Conservation (phyloP, 2,797 vertebrate species). For the Rhinichthys osculus region DNA sequence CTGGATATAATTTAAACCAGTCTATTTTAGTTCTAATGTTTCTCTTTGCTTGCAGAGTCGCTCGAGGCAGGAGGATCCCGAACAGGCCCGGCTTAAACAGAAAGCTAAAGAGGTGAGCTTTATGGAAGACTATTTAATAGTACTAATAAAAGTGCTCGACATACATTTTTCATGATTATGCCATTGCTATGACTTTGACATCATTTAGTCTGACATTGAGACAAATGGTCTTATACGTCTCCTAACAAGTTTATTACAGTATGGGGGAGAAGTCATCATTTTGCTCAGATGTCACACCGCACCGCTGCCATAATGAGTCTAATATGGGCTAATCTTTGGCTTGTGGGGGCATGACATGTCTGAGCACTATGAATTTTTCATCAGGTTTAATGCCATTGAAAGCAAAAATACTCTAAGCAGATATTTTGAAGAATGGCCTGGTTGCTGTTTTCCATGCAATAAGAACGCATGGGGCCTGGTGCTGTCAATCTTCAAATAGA, state of each 20-base stretch:
- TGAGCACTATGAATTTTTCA: conserved; percentile 25
- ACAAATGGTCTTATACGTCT: conserved; percentile 40
- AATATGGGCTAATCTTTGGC: conserved; percentile 28
- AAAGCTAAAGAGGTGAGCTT: conserved; percentile 93
- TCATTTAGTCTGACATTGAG: conserved; percentile 53
- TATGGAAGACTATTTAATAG: conserved; percentile 37
- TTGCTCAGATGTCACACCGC: conserved; percentile 34
- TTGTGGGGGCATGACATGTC: neutral
- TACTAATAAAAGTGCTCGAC: conserved; percentile 40
- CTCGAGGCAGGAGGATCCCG: conserved; percentile 94
- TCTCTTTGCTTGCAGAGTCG: conserved; percentile 81
- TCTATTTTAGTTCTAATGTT: conserved; percentile 37
- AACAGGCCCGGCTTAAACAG: conserved; percentile 92
- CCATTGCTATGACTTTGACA: conserved; percentile 39
- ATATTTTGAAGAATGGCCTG: neutral
- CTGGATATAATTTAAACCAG: neutral
- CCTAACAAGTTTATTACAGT: conserved; percentile 48
- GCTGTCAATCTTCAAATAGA: neutral
- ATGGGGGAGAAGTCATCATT: conserved; percentile 28
- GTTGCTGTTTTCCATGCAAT: neutral
- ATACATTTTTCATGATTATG: conserved; percentile 47
- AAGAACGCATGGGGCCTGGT: neutral
- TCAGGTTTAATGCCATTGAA: conserved; percentile 35
- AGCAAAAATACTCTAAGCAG: neutral
- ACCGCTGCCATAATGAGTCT: neutral